Base-by-base conservation (phyloP, 2,888 invertebrate genomes). In the Aethes cnicana region DNA sequence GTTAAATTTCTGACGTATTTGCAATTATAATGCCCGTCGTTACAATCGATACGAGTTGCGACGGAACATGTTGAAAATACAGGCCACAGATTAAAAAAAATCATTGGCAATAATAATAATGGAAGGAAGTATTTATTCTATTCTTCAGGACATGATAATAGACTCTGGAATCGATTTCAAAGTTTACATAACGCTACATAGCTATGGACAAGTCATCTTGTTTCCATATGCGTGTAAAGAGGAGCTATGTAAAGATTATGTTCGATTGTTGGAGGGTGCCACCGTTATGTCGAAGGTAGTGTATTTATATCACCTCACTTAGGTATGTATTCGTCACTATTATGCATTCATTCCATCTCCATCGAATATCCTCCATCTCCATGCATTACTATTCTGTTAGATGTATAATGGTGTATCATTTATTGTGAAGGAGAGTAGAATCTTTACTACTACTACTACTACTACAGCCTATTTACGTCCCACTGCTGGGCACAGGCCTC, bases 151-250 rank as follows among this genome's bases (percentile, higher is more conserved):
- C 21, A 60, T 82, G 25, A 59, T 88, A 4, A 33, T 59, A 1
- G 66, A 72, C n/a, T 68, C 80, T 0, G 81, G 78, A 0, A 64
- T 82, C 14, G 52, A 69, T 0, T 87, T 84, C 59, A 73, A 81
- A 63, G 81, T 85, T 0, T 88, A 85, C 61, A 74, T 88, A 30
- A 86, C 88, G 0, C 64, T 88, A 2, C 88, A 89, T 26, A 84
- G 86, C 54, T 89, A 74, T 46, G 87, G 87, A 0, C 78, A 89
- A 70, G 74, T 86, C 2, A 87, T 89, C 9, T 65, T 86, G 47
- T 84, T 89, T 52, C 88, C 88, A 0, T 85, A 77, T 36, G 81
- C 84, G 0, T 78, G 63, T 53, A 71, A 64, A 39, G 72, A 80
- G 1, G 74, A 77, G 4, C 64, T 84, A 0, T 84, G 84, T 30